phyloP scores from a whole-genome alignment of 2,888 invertebrate genomes.

The Acholoe squamosa region DNA sequence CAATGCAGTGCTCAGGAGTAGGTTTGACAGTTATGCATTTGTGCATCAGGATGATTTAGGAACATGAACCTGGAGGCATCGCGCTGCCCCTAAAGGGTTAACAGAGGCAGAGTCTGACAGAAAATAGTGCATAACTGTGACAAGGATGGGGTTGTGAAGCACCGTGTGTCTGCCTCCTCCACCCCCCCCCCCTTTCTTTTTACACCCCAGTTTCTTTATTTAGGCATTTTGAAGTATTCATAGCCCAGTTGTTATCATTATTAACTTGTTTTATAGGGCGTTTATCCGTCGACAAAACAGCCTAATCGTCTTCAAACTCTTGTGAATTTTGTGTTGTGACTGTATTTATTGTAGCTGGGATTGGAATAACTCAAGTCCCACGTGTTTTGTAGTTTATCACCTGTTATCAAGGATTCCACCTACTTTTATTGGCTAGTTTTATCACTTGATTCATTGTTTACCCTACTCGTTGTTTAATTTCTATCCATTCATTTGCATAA shows the following conservation, averaged over 20 bases:
- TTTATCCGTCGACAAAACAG: neutral
- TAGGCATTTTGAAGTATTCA: conserved; percentile 26
- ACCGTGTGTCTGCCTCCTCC: neutral
- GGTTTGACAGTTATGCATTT: too few species aligned
- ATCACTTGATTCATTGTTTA: too few species aligned
- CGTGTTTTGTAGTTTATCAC: neutral
- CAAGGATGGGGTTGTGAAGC: neutral
- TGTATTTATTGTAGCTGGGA: neutral
- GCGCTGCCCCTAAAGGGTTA: too few species aligned
- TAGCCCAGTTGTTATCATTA: conserved; percentile 40
- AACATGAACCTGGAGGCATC: too few species aligned
- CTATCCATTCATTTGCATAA: too few species aligned
- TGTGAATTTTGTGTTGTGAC: neutral
- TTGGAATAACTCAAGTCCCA: neutral
- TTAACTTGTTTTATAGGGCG: neutral
- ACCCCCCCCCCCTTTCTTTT: neutral
- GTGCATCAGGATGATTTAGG: too few species aligned
- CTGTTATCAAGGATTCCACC: neutral
- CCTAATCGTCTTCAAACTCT: neutral
- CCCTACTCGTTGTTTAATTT: too few species aligned
- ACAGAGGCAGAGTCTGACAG: neutral
- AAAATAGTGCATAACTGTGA: neutral
- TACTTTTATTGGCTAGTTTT: too few species aligned
- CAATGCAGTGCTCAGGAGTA: too few species aligned
- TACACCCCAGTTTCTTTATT: conserved; percentile 5